A percentile compares a stretch with the other conserved stretches of the same genome.
Conservation (phyloP, 2,888 invertebrate genomes). For the Conus canariensis region DNA sequence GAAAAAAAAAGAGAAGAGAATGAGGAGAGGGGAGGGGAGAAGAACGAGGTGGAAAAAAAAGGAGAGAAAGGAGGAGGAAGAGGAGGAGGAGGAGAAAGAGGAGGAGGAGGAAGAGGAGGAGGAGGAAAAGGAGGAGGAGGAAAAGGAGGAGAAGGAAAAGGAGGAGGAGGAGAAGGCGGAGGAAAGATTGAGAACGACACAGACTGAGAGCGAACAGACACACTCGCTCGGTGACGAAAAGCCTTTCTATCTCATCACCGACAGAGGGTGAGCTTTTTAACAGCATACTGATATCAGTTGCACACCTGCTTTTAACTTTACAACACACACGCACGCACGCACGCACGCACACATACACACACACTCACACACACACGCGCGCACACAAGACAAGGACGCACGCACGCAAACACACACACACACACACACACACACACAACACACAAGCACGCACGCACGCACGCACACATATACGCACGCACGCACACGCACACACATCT, state of each 20-base stretch:
- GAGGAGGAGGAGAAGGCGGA: not conserved
- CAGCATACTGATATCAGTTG: too few relatives aligned
- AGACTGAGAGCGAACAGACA: not conserved
- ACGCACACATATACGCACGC: not conserved
- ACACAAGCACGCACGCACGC: not conserved
- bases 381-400: not conserved
- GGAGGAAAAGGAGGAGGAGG: not conserved
- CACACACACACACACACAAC: slow-evolving; percentile 18
- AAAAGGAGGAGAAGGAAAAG: not conserved
- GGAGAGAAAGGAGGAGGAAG: too few relatives aligned
- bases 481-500: too few relatives aligned
- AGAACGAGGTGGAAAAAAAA: too few relatives aligned
- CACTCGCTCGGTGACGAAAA: not conserved
- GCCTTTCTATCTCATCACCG: too few relatives aligned
- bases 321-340: not conserved
- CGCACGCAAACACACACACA: not conserved
- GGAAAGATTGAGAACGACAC: not conserved
- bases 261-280: too few relatives aligned
- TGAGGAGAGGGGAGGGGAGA: too few relatives aligned
- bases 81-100: too few relatives aligned
- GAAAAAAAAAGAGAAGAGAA: too few relatives aligned
- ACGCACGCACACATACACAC: slow-evolving; percentile 11
- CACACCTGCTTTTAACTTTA: too few relatives aligned
- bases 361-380: slow-evolving; percentile 24
- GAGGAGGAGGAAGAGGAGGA: too few relatives aligned